phyloP scores from a whole-genome alignment of 1,140 invertebrate genomes.

The Temnothorax longispinosus region DNA sequence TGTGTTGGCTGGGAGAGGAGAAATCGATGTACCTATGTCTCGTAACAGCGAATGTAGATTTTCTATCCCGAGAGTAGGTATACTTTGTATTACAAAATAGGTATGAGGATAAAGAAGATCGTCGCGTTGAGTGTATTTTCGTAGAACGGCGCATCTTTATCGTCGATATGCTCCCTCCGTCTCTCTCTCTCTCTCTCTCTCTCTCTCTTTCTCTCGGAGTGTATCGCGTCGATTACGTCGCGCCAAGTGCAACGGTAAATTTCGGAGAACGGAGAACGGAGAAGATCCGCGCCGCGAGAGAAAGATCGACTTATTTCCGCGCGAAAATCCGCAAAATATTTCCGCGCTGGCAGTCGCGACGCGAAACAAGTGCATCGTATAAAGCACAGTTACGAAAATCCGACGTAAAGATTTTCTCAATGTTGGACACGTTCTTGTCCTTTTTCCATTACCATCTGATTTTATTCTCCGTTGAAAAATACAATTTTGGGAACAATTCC shows the following conservation, averaged over 20 bases:
- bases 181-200: neutral
- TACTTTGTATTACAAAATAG: constrained; percentile 55
- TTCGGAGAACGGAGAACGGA: neutral
- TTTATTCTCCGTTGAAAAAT: constrained; percentile 12
- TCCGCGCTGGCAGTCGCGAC: constrained; percentile 19
- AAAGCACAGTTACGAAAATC: constrained; percentile 30
- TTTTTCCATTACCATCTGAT: neutral
- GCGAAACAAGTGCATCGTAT: constrained; percentile 28
- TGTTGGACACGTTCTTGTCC: constrained; percentile 11
- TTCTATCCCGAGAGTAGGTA: constrained; percentile 31
- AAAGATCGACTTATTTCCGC: constrained; percentile 46
- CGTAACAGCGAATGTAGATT: constrained; percentile 47
- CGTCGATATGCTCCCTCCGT: constrained; percentile 18
- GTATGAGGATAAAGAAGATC: constrained; percentile 48
- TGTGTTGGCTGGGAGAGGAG: neutral
- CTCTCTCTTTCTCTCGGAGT: constrained; percentile 18
- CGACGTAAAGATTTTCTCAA: constrained; percentile 31
- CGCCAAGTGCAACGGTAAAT: constrained; percentile 53
- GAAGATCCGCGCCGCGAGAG: neutral
- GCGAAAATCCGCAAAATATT: constrained; percentile 50
- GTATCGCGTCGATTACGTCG: constrained; percentile 38
- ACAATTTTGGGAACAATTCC: constrained; percentile 7
- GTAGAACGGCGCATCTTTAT: constrained; percentile 56
- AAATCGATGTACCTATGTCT: constrained; percentile 43
- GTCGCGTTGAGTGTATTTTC: constrained; percentile 58